Evolutionary conservation across 2,888 invertebrate genomes (phyloP), one percentile per base, ranked within the genome.

Genomic region (Leucophora obtusa): DNA sequence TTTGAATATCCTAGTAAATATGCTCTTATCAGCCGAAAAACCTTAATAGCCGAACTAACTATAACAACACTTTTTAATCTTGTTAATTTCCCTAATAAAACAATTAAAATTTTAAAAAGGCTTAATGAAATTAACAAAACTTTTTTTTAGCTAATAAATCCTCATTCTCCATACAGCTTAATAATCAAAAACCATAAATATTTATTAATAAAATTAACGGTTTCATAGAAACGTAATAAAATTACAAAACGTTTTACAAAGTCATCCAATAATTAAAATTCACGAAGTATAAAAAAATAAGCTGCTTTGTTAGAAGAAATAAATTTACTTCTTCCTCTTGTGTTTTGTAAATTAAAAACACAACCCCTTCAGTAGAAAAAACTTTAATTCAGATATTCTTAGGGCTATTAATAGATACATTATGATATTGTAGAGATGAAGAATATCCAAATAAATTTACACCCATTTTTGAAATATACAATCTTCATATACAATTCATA

Each of bases 191-290:
- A 82, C 85, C 87, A 88, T 88, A 88, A 88, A 88, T 88, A 88
- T 88, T 87, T 88, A 87, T 88, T 88, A 88, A 87, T 87, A 85
- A 86, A 88, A 88, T 88, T 88, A 88, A 88, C 88, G 76, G 84
- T 83, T 83, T 82, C 82, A 83, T 83, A 79, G 83, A 82, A 84
- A 84, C 83, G 82, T 83, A 83, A 82, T 82, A 83, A 84, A 86
- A 85, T 85, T 86, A 83, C 84, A 84, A 85, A 84, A 87, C 35
- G 53, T 14, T 47, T 68, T 35, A 47, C 63, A 63, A 83, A 83
- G 83, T 82, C 85, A 83, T 84, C 82, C 82, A 84, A 84, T 87
- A 87, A 87, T 87, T 87, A 87, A 87, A 87, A 87, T 87, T 86
- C 87, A 86, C 84, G 70, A 60, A 73, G 66, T 18, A 66, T 4